phyloP scores from a whole-genome alignment of 2,797 vertebrate species.

The Notolabrus celidotus region DNA sequence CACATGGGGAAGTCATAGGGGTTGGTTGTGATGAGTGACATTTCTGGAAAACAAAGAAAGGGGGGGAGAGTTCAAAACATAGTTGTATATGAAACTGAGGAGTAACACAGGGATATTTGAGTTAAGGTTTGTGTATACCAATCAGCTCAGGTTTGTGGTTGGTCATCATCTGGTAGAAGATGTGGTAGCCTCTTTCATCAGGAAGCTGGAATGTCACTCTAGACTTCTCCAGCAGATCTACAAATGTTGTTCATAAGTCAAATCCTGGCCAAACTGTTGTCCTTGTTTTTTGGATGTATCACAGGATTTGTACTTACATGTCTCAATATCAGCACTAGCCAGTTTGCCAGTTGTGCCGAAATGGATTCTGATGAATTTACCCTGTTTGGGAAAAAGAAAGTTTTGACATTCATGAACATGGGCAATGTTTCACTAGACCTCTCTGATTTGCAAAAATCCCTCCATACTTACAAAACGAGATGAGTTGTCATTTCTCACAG shows the following conservation, averaged over 20 bases:
- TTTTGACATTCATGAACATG: background rate
- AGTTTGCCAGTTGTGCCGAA: conserved; percentile 87
- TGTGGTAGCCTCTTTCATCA: conserved; percentile 91
- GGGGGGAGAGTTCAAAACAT: no score
- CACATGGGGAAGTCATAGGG: conserved; percentile 90
- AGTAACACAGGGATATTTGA: no score
- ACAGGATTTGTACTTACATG: conserved; percentile 82
- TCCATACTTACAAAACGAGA: conserved; percentile 88
- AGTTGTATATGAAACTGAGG: no score
- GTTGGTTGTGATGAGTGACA: conserved; percentile 91
- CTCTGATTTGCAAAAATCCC: background rate
- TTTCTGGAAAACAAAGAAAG: conserved; percentile 78
- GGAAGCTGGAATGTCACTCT: conserved; percentile 91
- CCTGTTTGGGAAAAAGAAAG: conserved; percentile 65
- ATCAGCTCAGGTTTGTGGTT: conserved; percentile 91
- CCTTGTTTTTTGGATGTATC: background rate
- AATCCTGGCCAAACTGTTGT: background rate
- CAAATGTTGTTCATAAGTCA: conserved; percentile 22
- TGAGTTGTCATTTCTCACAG: conserved; percentile 94
- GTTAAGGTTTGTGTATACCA: conserved; percentile 79
- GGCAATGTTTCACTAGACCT: background rate
- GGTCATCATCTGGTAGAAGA: conserved; percentile 92
- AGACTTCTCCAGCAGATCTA: conserved; percentile 92
- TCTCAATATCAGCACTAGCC: conserved; percentile 93
- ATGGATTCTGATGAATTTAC: conserved; percentile 87